Conservation (phyloP, 2,113 vertebrate species). For the Emydocephalus ijimae region DNA sequence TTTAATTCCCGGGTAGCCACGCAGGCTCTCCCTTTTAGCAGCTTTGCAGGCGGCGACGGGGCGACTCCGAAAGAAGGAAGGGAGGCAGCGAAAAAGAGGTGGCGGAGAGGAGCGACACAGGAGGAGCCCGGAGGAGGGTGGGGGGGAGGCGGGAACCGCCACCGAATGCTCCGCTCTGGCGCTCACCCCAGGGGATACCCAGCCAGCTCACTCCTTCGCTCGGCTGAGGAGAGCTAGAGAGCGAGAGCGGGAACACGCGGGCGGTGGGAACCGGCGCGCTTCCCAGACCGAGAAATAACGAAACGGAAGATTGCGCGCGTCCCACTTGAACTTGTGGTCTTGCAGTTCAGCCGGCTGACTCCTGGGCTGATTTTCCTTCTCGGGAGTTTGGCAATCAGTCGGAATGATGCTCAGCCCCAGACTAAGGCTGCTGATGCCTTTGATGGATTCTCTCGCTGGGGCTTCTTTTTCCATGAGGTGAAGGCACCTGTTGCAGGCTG, state of each 20-base stretch:
- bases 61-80: neutral
- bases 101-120: neutral
- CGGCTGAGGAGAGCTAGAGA: neutral
- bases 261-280: neutral
- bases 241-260: neutral
- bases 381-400: neutral
- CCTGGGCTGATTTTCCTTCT: neutral
- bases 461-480: slow-evolving; percentile 15
- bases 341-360: neutral
- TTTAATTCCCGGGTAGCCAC: slow-evolving; percentile 54
- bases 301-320: neutral
- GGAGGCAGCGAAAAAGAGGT: neutral
- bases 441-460: neutral
- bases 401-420: neutral
- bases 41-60: neutral
- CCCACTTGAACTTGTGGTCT: slow-evolving; percentile 36
- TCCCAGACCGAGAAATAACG: neutral
- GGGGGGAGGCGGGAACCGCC: neutral
- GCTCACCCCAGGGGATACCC: neutral
- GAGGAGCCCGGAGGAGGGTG: neutral
- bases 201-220: neutral
- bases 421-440: neutral
- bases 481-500: neutral
- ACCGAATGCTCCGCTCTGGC: neutral
- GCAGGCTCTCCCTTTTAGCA: neutral